Evolutionary conservation across 2,888 invertebrate genomes (phyloP).

Genomic region (Lepidochrysops patricia): DNA sequence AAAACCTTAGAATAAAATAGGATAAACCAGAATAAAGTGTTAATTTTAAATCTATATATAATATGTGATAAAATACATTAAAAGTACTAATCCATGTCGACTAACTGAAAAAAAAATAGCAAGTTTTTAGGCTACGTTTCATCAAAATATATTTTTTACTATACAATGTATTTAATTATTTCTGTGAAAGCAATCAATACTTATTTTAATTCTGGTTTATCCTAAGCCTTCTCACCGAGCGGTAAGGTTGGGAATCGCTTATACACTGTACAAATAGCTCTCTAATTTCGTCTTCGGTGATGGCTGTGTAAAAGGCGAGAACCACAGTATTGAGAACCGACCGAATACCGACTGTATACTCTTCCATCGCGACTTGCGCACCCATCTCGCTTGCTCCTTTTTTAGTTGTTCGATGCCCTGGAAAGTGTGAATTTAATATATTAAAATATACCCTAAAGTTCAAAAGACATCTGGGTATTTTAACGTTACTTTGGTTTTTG

Average conservation of each 20-base stretch:
- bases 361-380: slow-evolving; percentile 93
- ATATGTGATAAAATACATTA: too few species aligned
- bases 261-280: slow-evolving; percentile 87
- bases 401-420: slow-evolving; percentile 98
- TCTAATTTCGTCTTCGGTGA: slow-evolving; percentile 85
- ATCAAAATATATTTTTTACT: too few species aligned
- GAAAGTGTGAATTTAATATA: slow-evolving; percentile 31
- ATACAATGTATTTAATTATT: too few species aligned
- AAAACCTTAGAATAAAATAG: not conserved
- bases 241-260: not conserved
- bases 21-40: not conserved
- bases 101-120: too few species aligned
- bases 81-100: too few species aligned
- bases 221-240: not conserved
- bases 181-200: too few species aligned
- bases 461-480: too few species aligned
- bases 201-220: not conserved
- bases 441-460: too few species aligned
- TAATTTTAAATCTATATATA: too few species aligned
- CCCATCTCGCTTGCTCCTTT: slow-evolving; percentile 95
- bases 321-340: slow-evolving; percentile 94
- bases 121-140: too few species aligned
- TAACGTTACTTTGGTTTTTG: too few species aligned
- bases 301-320: slow-evolving; percentile 93
- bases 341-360: slow-evolving; percentile 98